Evolutionary conservation across 2,888 invertebrate species (phyloP), one percentile per base, ranked within the genome.

Genomic region (Diloba caeruleocephala): DNA sequence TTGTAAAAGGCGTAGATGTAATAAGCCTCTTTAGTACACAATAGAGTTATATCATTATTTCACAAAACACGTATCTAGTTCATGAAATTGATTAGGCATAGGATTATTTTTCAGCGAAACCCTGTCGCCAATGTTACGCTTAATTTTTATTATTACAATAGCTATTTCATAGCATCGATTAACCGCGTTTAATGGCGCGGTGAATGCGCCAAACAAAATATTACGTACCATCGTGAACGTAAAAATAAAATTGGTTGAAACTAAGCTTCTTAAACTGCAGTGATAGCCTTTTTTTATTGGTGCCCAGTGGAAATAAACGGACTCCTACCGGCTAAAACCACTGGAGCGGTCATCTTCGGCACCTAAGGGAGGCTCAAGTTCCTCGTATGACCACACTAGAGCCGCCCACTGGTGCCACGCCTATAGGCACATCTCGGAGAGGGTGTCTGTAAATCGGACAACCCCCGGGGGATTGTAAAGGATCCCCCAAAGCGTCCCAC

Each of bases 151-250:
- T 7, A 4, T 7, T n/a, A 34, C 4, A 26, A 55, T 50, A 54
- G 51, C 39, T 37, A 68, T 39, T 56, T 49, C 33, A 41, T 54
- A 37, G 39, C 42, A 13, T 2, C 21, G 12, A 13, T 43, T 25
- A 13, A 25, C 21, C n/a, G 25, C 25, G 43, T 10, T 26, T 36
- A 10, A 7, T 14, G 9, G 17, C 6, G 15, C 10, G 14, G 10
- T 12, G 1, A 1, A 42, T 12, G 15, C 4, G 25, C 25, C 55
- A 54, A 54, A 36, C 23, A n/a, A 29, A 37, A 17, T 26, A 43
- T 34, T 31, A 34, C 7, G 17, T 17, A 14, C 1, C 21, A n/a
- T n/a, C 7, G 23, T 32, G 10, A 8, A 26, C 7, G 29, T 13
- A 9, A 14, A 39, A 17, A 12, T 17, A 8, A n/a, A 12, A 29